Percentiles rank a stretch among this genome's conserved stretches.
phyloP scores from a whole-genome alignment of 2,797 vertebrate genomes.

The Malurus leucopterus region DNA sequence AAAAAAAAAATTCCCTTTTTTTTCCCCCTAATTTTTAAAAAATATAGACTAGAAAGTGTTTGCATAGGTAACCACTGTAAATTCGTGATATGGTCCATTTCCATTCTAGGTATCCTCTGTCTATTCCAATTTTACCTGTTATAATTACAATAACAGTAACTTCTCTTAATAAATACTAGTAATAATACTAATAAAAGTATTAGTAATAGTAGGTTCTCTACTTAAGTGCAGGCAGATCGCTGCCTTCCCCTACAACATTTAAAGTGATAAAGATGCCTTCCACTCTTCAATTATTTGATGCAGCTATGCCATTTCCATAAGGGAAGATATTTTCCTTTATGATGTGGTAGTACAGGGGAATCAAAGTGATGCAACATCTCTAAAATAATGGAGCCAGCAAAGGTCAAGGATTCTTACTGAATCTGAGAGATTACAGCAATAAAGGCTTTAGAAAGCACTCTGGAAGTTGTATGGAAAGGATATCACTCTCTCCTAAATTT shows the following conservation, averaged over 20 bases:
- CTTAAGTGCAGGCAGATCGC: background rate
- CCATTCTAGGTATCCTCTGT: background rate
- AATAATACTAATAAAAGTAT: too few relatives aligned
- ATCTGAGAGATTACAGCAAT: slow-evolving; percentile 46
- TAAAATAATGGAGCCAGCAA: background rate
- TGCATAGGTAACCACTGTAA: background rate
- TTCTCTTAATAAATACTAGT: background rate
- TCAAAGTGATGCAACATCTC: background rate
- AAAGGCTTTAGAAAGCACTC: slow-evolving; percentile 33
- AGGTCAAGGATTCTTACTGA: slow-evolving; percentile 45
- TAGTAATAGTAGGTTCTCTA: too few relatives aligned
- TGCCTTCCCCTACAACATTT: background rate
- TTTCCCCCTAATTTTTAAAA: too few relatives aligned
- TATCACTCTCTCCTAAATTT: slow-evolving; percentile 38
- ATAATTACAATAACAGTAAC: background rate
- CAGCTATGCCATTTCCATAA: background rate
- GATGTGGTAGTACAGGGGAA: background rate
- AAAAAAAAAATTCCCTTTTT: background rate
- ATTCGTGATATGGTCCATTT: background rate
- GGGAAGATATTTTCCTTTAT: background rate
- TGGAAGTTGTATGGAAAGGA: slow-evolving; percentile 17
- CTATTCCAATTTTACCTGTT: background rate
- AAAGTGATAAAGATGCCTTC: background rate
- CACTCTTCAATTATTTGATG: background rate
- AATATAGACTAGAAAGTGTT: background rate